A percentile compares a stretch with the other conserved stretches of the same genome.
Evolutionary conservation across 1,140 invertebrate species (phyloP).

Genomic region (Thalassaphorura encarpata): DNA sequence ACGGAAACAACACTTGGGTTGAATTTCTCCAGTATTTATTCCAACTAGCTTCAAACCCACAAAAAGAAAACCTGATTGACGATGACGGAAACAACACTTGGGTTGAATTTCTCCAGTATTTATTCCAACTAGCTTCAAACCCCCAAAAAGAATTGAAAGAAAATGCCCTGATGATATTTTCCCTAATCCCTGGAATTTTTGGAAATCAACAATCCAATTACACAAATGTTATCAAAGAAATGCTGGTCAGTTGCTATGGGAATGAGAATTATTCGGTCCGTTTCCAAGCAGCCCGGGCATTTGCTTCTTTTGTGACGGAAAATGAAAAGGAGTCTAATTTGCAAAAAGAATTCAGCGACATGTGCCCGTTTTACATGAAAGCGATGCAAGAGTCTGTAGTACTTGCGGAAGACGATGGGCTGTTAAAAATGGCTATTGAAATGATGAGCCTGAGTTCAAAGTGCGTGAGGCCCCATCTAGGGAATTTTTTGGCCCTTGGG

Average conservation of each 20-base stretch:
- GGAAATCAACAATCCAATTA: slow-evolving; percentile 89
- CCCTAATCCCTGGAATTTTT: slow-evolving; percentile 92
- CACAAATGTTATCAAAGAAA: slow-evolving; percentile 86
- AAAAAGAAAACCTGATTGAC: no score
- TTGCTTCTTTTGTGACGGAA: slow-evolving; percentile 77
- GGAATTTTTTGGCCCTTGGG: slow-evolving; percentile 79
- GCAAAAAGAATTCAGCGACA: slow-evolving; percentile 74
- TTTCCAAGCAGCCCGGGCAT: slow-evolving; percentile 70
- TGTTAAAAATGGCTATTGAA: slow-evolving; percentile 87
- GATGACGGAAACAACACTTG: slow-evolving; percentile 94
- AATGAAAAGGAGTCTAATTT: slow-evolving; percentile 83
- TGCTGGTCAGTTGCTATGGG: slow-evolving; percentile 71
- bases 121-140: slow-evolving; percentile 88
- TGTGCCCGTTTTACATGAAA: slow-evolving; percentile 61
- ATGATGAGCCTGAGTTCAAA: slow-evolving; percentile 87
- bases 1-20: slow-evolving; percentile 93
- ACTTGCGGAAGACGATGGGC: slow-evolving; percentile 74
- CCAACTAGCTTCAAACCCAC: no score
- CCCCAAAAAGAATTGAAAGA: slow-evolving; percentile 74
- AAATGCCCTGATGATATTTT: slow-evolving; percentile 86
- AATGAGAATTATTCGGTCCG: slow-evolving; percentile 54
- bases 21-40: slow-evolving; percentile 95
- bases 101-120: slow-evolving; percentile 92
- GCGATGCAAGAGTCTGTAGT: slow-evolving; percentile 68
- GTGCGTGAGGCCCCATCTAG: slow-evolving; percentile 75